These are phyloP conservation scores for Leucophenga maculata DNA, from an alignment of 2,888 invertebrate species.

Conservation along the genomic window DNA sequence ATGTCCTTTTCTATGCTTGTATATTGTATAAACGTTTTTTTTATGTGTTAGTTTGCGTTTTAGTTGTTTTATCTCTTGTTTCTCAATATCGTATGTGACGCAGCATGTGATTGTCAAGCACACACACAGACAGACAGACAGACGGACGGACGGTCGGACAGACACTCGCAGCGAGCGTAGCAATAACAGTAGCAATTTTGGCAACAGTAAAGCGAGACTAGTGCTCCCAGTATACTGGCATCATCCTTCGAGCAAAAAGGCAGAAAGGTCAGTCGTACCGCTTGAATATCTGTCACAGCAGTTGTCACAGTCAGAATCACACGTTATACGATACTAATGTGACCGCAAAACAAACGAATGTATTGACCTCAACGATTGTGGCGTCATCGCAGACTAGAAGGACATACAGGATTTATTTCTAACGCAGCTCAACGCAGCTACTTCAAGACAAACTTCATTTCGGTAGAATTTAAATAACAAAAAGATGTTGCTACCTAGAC, in stretches of 20 bases:
- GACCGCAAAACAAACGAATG: slow-evolving; percentile 46
- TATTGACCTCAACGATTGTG: slow-evolving; percentile 48
- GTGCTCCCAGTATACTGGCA: background rate
- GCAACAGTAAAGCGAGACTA: slow-evolving; percentile 30
- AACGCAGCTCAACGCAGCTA: slow-evolving; percentile 33
- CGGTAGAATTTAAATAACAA: background rate
- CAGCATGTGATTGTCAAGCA: slow-evolving; percentile 14
- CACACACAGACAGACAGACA: background rate
- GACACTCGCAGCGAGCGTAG: background rate
- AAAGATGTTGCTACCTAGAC: slow-evolving; percentile 31
- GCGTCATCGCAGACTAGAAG: background rate
- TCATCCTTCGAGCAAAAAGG: background rate
- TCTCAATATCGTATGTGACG: slow-evolving; percentile 5
- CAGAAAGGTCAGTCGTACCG: background rate
- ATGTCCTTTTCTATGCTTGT: background rate
- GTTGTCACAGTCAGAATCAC: slow-evolving; percentile 11
- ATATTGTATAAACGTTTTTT: background rate
- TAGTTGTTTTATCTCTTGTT: background rate
- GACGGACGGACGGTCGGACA: background rate
- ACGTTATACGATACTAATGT: slow-evolving; percentile 40
- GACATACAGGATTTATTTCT: slow-evolving; percentile 33
- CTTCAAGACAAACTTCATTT: slow-evolving; percentile 7
- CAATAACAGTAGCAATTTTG: slow-evolving; percentile 58
- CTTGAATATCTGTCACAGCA: slow-evolving; percentile 1
- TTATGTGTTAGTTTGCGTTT: background rate